Base-by-base conservation (phyloP, 2,888 invertebrate species). In the Pristionchus entomophagus region DNA sequence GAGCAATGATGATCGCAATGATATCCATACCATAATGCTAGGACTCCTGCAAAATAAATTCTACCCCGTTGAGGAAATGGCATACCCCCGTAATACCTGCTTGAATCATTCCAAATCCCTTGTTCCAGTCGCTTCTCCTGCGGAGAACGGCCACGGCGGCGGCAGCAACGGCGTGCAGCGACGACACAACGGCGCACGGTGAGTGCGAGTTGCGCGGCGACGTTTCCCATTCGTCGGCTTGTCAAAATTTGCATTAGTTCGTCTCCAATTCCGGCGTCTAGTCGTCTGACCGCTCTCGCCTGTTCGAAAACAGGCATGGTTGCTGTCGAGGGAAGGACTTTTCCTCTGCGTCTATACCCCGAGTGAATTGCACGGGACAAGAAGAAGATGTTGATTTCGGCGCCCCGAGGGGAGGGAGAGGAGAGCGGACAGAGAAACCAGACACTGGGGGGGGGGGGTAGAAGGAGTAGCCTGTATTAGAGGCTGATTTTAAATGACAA, bases 131-230 rank as follows among this genome's bases (percentile, higher is more conserved):
- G 32, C 78, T 51, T 80, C 78, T 32, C 78, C 78, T 26, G 51
- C 78, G 51, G 78, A 80, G 78, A 51, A 51, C 51, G 78, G 49
- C 51, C 51, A 14, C 51, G 22, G 77, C 41, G 49, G 77, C 49
- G 14, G 32, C 26, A 41, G 77, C 78, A 41, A 41, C 26, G 77
- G 49, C 51, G 51, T 80, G 78, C 35, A 32, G 51, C 49, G 78
- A n/a, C 78, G 78, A 22, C 32, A 51, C 78, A 80, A 80, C 51
- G 78, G 78, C 51, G 51, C 51, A n/a, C 49, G 78, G 78, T 80
- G 51, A 80, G 78, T 51, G 78, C 26, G 73, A 22, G 32, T 35
- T 73, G 41, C 22, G 14, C 26, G 73, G 38, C 73, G 65, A 65
- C 65, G 73, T 26, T 45, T 73, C 22, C 32, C 10, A 73, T 0